Evolutionary conservation across 2,797 vertebrate species (phyloP), one percentile per base, ranked within the genome.

Genomic region (Tiaroga cobitis): DNA sequence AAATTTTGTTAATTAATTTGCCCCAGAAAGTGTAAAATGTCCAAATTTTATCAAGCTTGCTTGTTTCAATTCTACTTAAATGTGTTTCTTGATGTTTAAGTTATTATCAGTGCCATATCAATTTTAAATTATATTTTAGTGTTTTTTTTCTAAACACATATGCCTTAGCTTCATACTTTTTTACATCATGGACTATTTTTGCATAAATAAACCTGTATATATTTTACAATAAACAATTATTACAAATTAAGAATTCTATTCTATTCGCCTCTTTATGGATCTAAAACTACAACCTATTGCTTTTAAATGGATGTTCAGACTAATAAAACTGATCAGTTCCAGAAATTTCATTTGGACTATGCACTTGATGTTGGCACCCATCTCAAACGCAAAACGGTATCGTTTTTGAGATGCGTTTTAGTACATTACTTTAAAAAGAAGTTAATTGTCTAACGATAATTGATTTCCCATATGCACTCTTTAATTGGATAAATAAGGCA

Each of bases 21-120:
- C 3, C 5, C 7, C 6, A 72, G n/a, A 15, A 43, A 32, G 37
- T 29, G 34, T 41, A 2, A 56, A 54, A 19, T 32, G 7, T 61
- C 37, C 10, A 32, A 4, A 61, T 82, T 49, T 65, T 1, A 51
- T 49, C 2, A 6, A 43, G 37, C 10, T 21, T 73, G 2, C 8
- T 80, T 46, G 39, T 49, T 83, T 65, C 9, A 75, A 8, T 63
- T 75, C 3, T 8, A 19, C 15, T 39, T 26, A 24, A 29, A 81
- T 59, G 49, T 70, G n/a, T 59, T 56, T 70, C 13, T 18, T 82
- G 41, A 46, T 43, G 11, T 81, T 72, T 59, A 56, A 74, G 59
- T 83, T 83, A 63, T 82, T 83, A 83, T 83, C 29, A 37, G 81
- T 83, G 72, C 24, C 59, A 76, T 76, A 39, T 80, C 2, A 67